Percentiles rank a stretch among this genome's conserved stretches.
phyloP scores from a whole-genome alignment of 1,140 invertebrate genomes.

The Heliconius hewitsoni region DNA sequence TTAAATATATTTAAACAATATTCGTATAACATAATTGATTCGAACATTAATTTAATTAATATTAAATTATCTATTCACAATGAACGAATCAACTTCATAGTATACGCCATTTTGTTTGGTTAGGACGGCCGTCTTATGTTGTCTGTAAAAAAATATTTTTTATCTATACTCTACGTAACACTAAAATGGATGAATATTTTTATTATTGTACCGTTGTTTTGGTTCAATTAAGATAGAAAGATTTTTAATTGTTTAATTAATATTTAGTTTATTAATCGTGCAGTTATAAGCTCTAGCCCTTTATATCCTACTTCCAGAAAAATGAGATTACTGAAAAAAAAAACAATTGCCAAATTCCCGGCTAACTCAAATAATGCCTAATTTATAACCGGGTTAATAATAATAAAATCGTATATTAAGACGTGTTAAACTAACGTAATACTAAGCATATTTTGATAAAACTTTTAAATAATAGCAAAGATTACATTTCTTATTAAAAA shows the following conservation, averaged over 20 bases:
- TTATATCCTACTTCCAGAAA: constrained; percentile 56
- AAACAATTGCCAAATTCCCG: constrained; percentile 61
- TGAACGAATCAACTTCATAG: constrained; percentile 50
- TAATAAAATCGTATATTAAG: constrained; percentile 24
- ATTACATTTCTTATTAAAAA: constrained; percentile 31
- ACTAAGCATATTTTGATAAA: constrained; percentile 4
- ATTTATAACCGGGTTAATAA: constrained; percentile 24
- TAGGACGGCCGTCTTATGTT: constrained; percentile 41
- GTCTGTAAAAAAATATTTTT: constrained; percentile 61
- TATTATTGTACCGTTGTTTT: constrained; percentile 16
- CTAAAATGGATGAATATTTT: constrained; percentile 10
- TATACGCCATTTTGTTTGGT: constrained; percentile 18
- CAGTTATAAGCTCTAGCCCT: constrained; percentile 56
- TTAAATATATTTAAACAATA: not conserved
- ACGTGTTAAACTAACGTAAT: constrained; percentile 1
- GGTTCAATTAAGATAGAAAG: not conserved
- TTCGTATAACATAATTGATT: constrained; percentile 33
- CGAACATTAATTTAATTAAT: constrained; percentile 64
- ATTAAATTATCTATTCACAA: constrained; percentile 71
- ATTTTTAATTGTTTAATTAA: constrained; percentile 7
- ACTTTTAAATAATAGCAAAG: constrained; percentile 21
- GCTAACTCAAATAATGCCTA: constrained; percentile 36
- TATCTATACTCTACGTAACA: constrained; percentile 30
- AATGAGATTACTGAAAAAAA: constrained; percentile 66
- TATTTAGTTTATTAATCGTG: constrained; percentile 16